Percentiles rank a stretch among this genome's conserved stretches.
These are phyloP conservation scores for Acleris sparsana DNA, from an alignment of 2,888 invertebrate genomes.

Conservation along the genomic window DNA sequence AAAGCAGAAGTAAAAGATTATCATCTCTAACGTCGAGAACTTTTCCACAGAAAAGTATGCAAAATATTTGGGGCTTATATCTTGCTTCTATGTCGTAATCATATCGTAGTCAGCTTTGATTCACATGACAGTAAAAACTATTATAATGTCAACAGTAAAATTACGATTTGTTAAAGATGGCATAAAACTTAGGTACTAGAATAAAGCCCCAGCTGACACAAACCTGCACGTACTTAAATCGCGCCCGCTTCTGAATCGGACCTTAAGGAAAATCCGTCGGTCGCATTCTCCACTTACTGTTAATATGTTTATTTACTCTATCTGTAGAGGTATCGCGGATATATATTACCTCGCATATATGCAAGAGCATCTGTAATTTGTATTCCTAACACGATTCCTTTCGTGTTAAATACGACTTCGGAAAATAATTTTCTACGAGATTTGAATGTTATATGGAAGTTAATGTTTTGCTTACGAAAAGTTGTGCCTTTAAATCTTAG, in stretches of 20 bases:
- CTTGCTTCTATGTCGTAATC: too few species aligned
- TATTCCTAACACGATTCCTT: constrained; percentile 23
- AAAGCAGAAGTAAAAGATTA: too few species aligned
- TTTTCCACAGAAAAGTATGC: too few species aligned
- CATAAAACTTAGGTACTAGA: too few species aligned
- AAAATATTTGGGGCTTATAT: too few species aligned
- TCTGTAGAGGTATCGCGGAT: constrained; percentile 28
- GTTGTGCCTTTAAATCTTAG: not conserved
- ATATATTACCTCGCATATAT: constrained; percentile 28
- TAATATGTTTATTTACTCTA: constrained; percentile 75
- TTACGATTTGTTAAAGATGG: too few species aligned
- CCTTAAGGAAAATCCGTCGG: constrained; percentile 49
- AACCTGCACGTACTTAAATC: not conserved
- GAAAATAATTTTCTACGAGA: constrained; percentile 32
- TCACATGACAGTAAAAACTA: too few species aligned
- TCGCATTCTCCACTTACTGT: constrained; percentile 65
- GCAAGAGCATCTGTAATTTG: constrained; percentile 29
- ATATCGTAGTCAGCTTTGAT: too few species aligned
- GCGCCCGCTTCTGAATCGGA: constrained; percentile 41
- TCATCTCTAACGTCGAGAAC: too few species aligned
- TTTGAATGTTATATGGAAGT: constrained; percentile 23
- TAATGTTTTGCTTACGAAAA: constrained; percentile 19
- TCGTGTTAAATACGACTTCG: constrained; percentile 33
- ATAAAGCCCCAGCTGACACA: too few species aligned
- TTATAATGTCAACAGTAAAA: too few species aligned